Base-by-base conservation (phyloP, 2,113 vertebrate genomes). In the Ranitomeya variabilis region DNA sequence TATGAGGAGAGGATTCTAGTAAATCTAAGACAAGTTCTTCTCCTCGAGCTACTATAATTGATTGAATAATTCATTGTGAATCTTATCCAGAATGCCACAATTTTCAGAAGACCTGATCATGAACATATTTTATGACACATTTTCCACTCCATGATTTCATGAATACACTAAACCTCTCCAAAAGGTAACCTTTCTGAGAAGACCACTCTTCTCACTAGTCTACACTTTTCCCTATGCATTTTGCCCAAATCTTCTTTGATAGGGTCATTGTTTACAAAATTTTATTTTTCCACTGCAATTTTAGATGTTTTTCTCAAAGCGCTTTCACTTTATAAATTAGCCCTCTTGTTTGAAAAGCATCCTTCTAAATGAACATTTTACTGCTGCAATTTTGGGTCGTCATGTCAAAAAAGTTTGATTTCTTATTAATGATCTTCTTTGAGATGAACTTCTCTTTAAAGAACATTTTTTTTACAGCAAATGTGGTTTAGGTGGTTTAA, bases 21-120 rank as follows among this genome's bases (percentile, higher is more conserved):
- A 73, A 37, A 45, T 45, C 71, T 18, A 74, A 74, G 37, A 69
- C 73, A 76, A 76, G 37, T 76, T 76, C 16, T 76, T 76, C 15
- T 19, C 45, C 16, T 76, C 6, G 45, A 52, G 37, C 37, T 52
- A 52, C 73, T 76, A 3, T 18, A 31, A 7, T 18, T 37, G 26
- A 73, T 19, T 74, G 71, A 5, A 8, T 51, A 45, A 74, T 74
- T 37, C 18, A 74, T 16, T 3, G 12, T 3, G 6, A 76, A 52
- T 21, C 45, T 19, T 11, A 8, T 21, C 7, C 37, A 10, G 10
- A 76, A 76, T 18, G 12, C 18, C 18, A 16, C 37, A 18, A 21
- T n/a, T 21, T 76, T 52, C 8, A 52, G 45, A 76, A 76, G 31
- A 51, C 16, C 16, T 15, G 23, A 37, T 73, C n/a, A 26, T 26